phyloP scores from a whole-genome alignment of 2,113 vertebrate genomes.

The Oryzias melastigma region DNA sequence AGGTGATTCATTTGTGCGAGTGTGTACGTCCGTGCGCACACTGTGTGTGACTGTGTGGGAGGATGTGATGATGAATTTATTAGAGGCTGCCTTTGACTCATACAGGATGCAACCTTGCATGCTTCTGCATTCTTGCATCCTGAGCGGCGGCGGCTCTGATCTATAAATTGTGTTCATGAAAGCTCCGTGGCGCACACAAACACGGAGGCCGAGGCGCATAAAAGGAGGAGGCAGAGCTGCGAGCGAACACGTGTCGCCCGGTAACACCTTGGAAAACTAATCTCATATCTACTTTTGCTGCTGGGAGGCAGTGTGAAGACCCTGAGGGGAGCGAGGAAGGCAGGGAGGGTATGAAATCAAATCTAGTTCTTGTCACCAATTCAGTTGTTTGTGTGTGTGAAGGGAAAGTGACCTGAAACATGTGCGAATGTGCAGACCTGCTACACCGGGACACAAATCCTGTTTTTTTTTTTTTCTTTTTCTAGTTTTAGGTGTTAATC shows the following conservation, averaged over 20 bases:
- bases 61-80: slow-evolving; percentile 59
- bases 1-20: slow-evolving; percentile 19
- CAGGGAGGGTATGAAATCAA: slow-evolving; percentile 58
- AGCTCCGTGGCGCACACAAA: slow-evolving; percentile 5
- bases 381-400: slow-evolving; percentile 36
- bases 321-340: slow-evolving; percentile 36
- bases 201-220: slow-evolving; percentile 4
- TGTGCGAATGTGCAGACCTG: background rate
- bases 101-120: slow-evolving; percentile 48
- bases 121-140: slow-evolving; percentile 22
- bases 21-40: slow-evolving; percentile 20
- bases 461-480: slow-evolving; percentile 4
- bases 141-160: slow-evolving; percentile 34
- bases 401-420: slow-evolving; percentile 1
- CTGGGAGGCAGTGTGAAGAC: slow-evolving; percentile 45
- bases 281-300: slow-evolving; percentile 59
- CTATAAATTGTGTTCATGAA: slow-evolving; percentile 56
- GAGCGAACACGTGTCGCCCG: slow-evolving; percentile 37
- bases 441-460: slow-evolving; percentile 2
- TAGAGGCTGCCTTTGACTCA: slow-evolving; percentile 40
- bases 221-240: slow-evolving; percentile 13
- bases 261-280: slow-evolving; percentile 51
- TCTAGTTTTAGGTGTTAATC: slow-evolving; percentile 25
- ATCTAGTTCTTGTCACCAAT: slow-evolving; percentile 56
- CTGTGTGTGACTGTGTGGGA: slow-evolving; percentile 17